phyloP scores from a whole-genome alignment of 2,113 vertebrate species.

The Odocoileus virginianus region DNA sequence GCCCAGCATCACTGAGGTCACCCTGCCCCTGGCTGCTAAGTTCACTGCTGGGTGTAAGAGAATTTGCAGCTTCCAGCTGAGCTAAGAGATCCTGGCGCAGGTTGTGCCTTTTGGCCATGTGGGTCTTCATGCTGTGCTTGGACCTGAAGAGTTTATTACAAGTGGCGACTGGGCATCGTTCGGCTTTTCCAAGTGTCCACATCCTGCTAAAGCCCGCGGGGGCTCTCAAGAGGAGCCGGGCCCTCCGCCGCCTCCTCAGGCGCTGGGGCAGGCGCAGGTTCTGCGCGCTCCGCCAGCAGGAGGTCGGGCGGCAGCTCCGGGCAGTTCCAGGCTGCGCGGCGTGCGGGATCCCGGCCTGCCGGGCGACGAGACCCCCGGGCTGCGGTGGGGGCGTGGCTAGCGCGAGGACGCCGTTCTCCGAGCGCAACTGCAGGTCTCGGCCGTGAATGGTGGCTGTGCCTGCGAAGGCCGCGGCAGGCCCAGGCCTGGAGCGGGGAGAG shows the following conservation, averaged over 20 bases:
- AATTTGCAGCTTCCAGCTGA: constrained; percentile 90
- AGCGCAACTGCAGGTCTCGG: constrained; percentile 88
- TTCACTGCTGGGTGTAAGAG: constrained; percentile 94
- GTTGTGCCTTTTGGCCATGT: constrained; percentile 95
- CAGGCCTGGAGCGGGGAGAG: neutral
- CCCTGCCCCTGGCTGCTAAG: constrained; percentile 87
- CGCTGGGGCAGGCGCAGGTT: neutral
- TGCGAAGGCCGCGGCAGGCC: constrained; percentile 77
- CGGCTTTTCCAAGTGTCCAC: constrained; percentile 86
- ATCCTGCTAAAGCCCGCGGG: constrained; percentile 82
- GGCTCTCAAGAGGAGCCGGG: neutral
- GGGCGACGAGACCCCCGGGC: neutral
- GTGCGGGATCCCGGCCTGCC: neutral
- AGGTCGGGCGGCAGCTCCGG: constrained; percentile 28
- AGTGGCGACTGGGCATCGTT: constrained; percentile 87
- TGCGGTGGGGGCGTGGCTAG: constrained; percentile 78
- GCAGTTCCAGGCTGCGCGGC: constrained; percentile 12
- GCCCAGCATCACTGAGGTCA: constrained; percentile 89
- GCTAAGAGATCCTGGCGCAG: constrained; percentile 91
- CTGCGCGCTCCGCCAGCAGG: constrained; percentile 44
- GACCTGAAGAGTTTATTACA: constrained; percentile 96
- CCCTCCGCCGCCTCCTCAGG: constrained; percentile 28
- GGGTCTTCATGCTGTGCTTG: constrained; percentile 94
- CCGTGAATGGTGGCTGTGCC: constrained; percentile 89
- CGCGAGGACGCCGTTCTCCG: constrained; percentile 84